Base-by-base conservation (phyloP, 1,140 invertebrate genomes). In the Argopecten irradians region DNA sequence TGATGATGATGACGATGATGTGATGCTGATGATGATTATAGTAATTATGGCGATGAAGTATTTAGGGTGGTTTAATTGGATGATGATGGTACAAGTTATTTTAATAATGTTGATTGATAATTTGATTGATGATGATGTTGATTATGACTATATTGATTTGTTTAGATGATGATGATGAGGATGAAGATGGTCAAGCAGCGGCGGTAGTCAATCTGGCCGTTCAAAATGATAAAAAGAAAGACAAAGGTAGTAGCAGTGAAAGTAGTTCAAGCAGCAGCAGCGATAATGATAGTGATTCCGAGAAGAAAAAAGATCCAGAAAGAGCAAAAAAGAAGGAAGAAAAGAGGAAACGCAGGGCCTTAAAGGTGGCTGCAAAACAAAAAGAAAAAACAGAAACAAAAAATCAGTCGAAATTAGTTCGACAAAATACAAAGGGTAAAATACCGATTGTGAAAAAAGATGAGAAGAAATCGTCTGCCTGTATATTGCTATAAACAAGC, bases 401-500 rank as follows among this genome's bases (percentile, higher is more conserved):
- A 71, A 71, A 71, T 71, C 55, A 71, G 55, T 71, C 55, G 22
- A 84, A 35, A 84, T 35, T 35, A 35, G 34, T 84, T 28, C 34
- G 34, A 7, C 34, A 84, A 84, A 84, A 34, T 39, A 34, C 34
- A 34, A 8, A 84, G 36, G 36, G 34, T 39, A 35, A 84, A 84
- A 84, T 84, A 16, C 36, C 83, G 22, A 84, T 35, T 22, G 36
- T 39, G 34, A 84, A 39, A 84, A 39, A 84, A 84, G 55, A 71
- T n/a, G 55, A n/a, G 43, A 88, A 85, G 16, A 88, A 82, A 35
- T 86, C 90, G n/a, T 88, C 86, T 36, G 85, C 90, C 33, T 91
- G 90, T 89, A 87, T 89, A 22, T 86, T 91, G 22, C 84, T 91
- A 9, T 91, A 89, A 88, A 71, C 16, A 43, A 32, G 9, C 14